Percentiles rank a stretch among this genome's conserved stretches.
Evolutionary conservation across 2,888 invertebrate genomes (phyloP).

Genomic region (Ophion ventricosus): DNA sequence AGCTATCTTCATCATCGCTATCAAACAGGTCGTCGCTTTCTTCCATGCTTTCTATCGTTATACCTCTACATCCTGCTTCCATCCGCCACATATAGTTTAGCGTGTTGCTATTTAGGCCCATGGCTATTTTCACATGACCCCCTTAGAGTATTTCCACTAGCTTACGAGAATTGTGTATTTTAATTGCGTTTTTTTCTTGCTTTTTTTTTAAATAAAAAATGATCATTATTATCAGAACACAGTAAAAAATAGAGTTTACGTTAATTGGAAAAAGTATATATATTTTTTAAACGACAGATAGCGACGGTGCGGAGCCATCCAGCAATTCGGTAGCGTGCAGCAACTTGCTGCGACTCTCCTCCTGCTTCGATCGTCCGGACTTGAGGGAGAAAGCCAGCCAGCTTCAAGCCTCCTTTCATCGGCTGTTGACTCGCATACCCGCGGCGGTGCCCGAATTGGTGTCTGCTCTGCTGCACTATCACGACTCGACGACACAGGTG

Average conservation of each 20-base stretch:
- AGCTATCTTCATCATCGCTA: too few relatives aligned
- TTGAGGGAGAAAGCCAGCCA: conserved; percentile 85
- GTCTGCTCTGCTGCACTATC: conserved; percentile 88
- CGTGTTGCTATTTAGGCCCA: too few relatives aligned
- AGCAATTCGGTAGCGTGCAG: conserved; percentile 94
- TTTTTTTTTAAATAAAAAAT: background rate
- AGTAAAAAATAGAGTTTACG: background rate
- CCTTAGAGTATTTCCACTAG: too few relatives aligned
- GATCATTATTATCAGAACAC: background rate
- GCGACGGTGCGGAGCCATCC: conserved; percentile 97
- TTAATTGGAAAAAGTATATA: background rate
- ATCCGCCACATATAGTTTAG: too few relatives aligned
- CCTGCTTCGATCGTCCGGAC: conserved; percentile 87
- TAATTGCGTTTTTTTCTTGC: background rate
- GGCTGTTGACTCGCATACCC: conserved; percentile 87
- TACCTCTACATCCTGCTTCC: too few relatives aligned
- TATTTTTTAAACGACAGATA: conserved; percentile 85
- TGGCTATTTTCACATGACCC: too few relatives aligned
- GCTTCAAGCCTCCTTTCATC: conserved; percentile 86
- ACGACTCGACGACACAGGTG: conserved; percentile 90
- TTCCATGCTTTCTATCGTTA: too few relatives aligned
- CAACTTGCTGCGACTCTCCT: conserved; percentile 91
- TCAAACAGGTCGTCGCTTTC: too few relatives aligned
- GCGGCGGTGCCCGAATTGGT: conserved; percentile 91
- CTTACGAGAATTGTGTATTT: background rate